Base-by-base conservation (phyloP, 1,140 invertebrate species). In the Procambarus clarkii region DNA sequence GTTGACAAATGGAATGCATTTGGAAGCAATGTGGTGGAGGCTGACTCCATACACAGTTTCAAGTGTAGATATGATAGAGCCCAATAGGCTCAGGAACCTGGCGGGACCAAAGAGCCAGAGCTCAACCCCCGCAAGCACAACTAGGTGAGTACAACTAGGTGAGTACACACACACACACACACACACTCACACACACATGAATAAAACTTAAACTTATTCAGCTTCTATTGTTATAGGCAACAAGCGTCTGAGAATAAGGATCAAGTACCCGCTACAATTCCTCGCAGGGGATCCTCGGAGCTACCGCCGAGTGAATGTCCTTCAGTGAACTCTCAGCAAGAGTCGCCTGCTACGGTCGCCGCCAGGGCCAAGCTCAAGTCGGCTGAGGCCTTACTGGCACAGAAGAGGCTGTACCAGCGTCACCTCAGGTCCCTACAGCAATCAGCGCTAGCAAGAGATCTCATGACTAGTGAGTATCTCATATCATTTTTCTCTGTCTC, bases 311-410 rank as follows among this genome's bases (percentile, higher is more conserved):
- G 18, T 18, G 34, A 60, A 4, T 50, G 76, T 9, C 54, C 58
- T 5, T 34, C 60, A 21, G 44, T 50, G 15, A n/a, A 50, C 58
- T 46, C 21, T 44, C 86, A 69, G 45, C 86, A 90, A 4, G 88
- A 91, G 74, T 91, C 88, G 1, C 58, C 81, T 18, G 88, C 88
- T 45, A 85, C 82, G 24, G n/a, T 64, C 0, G 88, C 88, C 48
- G 88, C 88, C n/a, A 76, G 82, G 71, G 88, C 88, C 34, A 91
- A 91, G 82, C 82, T 91, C 11, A 91, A 85, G 82, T 85, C 88
- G 46, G 88, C 88, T 46, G 88, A 91, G 58, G 88, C 88, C 7
- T 48, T 91, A 34, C 82, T 91, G 81, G 88, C 88, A 7, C 88
- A 91, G 88, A 91, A 91, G 76, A 91, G 88, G 21, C 76, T 91